Conservation (phyloP, 2,888 invertebrate genomes). For the Leptinotarsa juncta region DNA sequence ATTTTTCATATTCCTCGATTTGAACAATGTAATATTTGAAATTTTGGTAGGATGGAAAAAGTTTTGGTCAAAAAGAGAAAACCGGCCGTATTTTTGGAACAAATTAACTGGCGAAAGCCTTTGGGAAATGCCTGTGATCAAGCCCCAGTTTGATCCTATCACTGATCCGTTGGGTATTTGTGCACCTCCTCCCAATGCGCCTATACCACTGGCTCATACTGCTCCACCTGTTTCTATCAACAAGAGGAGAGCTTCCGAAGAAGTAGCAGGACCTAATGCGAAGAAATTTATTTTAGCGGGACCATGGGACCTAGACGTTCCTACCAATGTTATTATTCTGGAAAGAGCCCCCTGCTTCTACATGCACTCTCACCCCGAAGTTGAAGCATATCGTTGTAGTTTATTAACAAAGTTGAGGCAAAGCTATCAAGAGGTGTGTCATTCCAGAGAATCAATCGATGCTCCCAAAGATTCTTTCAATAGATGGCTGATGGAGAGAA, state of each 20-base stretch:
- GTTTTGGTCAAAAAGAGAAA: constrained; percentile 96
- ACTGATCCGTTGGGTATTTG: constrained; percentile 67
- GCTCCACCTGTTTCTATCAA: constrained; percentile 69
- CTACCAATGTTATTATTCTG: constrained; percentile 90
- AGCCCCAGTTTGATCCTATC: constrained; percentile 88
- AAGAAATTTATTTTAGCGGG: constrained; percentile 82
- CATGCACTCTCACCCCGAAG: constrained; percentile 94
- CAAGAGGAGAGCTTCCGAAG: constrained; percentile 85
- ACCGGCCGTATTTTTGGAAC: constrained; percentile 96
- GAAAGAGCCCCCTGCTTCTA: constrained; percentile 87
- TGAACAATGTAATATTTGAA: neutral
- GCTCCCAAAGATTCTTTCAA: constrained; percentile 97
- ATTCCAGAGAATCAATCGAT: constrained; percentile 91
- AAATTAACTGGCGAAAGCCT: constrained; percentile 95
- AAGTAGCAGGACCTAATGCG: constrained; percentile 75
- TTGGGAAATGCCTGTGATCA: constrained; percentile 93
- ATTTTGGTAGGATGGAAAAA: constrained; percentile 78
- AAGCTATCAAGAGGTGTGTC: constrained; percentile 94
- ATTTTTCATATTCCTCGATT: neutral
- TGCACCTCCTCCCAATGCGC: constrained; percentile 46
- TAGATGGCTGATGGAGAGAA: constrained; percentile 95
- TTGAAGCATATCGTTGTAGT: constrained; percentile 78
- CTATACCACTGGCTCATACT: constrained; percentile 46
- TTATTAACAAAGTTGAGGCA: constrained; percentile 86
- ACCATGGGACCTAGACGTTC: constrained; percentile 95